These are phyloP conservation scores for Silurus glanis DNA, from an alignment of 2,113 vertebrate genomes.

Conservation along the genomic window DNA sequence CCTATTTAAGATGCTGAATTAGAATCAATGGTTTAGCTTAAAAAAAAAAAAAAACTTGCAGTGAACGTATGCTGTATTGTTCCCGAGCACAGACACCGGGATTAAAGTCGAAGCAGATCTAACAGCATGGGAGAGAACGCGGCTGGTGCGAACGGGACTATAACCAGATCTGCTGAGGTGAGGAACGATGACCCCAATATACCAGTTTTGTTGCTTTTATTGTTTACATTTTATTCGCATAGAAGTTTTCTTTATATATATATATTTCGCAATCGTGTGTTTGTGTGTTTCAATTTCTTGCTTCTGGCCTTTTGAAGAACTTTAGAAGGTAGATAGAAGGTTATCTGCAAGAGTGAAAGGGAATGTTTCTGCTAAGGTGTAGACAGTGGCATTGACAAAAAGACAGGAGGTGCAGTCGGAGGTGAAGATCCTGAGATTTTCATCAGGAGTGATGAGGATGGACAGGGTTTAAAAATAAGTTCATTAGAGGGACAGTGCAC, in stretches of 20 bases:
- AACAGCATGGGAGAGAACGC: slow-evolving; percentile 66
- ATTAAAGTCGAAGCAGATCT: neutral
- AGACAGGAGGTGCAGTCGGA: too few relatives aligned
- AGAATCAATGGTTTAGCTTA: neutral
- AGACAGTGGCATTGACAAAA: too few relatives aligned
- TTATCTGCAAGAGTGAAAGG: too few relatives aligned
- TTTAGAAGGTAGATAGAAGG: too few relatives aligned
- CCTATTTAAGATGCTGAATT: neutral
- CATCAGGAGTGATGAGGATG: too few relatives aligned
- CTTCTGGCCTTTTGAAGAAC: neutral
- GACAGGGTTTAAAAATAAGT: too few relatives aligned
- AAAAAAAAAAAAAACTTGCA: neutral
- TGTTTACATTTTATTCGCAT: neutral
- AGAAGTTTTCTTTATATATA: neutral
- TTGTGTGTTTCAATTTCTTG: neutral
- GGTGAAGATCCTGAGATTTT: too few relatives aligned
- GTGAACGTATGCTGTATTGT: neutral
- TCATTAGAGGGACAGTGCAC: too few relatives aligned
- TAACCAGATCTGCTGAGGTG: slow-evolving; percentile 76
- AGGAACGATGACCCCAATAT: neutral
- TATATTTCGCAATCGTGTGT: neutral
- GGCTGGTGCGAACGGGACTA: slow-evolving; percentile 56
- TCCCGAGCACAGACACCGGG: neutral
- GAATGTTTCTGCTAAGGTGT: too few relatives aligned
- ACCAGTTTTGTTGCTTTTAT: neutral